Conservation (phyloP, 1,140 invertebrate genomes). For the Drosophila parvula region DNA sequence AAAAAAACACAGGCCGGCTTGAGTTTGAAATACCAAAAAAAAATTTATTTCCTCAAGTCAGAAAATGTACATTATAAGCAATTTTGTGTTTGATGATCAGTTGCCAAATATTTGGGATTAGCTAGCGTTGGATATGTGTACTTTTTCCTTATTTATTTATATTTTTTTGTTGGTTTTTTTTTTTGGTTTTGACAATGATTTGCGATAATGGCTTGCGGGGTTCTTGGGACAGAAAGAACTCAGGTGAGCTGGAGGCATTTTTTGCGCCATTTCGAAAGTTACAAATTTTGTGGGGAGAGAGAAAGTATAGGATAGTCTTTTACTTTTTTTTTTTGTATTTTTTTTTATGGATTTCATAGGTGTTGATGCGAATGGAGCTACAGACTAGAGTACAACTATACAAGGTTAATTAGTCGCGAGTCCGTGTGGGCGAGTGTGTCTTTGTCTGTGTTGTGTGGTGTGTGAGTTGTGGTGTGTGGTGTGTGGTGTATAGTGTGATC, state of each 20-base stretch:
- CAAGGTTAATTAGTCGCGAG: conserved; percentile 3
- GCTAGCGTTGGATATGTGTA: conserved; percentile 24
- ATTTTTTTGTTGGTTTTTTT: too few relatives aligned
- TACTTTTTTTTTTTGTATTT: background rate
- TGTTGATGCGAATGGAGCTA: conserved; percentile 16
- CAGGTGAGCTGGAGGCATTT: conserved; percentile 5
- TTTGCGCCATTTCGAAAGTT: conserved; percentile 14
- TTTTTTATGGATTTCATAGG: background rate
- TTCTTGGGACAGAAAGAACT: conserved; percentile 13
- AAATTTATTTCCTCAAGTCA: conserved; percentile 67
- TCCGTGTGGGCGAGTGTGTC: background rate
- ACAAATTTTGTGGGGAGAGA: conserved; percentile 15
- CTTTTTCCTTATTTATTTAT: background rate
- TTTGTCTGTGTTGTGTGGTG: conserved; percentile 1
- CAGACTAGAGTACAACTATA: conserved; percentile 32
- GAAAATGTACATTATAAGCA: conserved; percentile 58
- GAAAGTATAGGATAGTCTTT: conserved; percentile 9
- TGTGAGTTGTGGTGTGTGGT: background rate
- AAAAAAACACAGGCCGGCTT: conserved; percentile 14
- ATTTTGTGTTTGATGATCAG: conserved; percentile 42
- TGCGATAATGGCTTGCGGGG: background rate
- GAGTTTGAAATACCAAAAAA: conserved; percentile 78
- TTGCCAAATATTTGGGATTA: conserved; percentile 38
- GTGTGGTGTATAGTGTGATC: conserved; percentile 5
- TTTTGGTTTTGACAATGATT: conserved; percentile 9